Evolutionary conservation across 2,888 invertebrate genomes (phyloP).

Genomic region (Cotesia congregata): DNA sequence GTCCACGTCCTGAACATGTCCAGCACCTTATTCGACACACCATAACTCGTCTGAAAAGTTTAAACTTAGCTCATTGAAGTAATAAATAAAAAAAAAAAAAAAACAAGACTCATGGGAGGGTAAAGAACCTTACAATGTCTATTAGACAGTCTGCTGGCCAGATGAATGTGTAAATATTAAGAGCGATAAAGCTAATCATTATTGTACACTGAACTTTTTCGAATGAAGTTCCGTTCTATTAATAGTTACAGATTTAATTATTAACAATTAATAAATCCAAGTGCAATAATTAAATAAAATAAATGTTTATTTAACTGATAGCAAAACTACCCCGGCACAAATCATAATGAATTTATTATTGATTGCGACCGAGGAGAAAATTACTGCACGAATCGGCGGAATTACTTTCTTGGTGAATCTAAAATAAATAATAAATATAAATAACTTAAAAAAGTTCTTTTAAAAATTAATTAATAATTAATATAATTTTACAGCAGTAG

Average conservation of each 20-base stretch:
- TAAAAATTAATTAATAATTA: no score
- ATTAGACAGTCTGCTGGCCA: constrained; percentile 48
- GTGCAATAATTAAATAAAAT: neutral
- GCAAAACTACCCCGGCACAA: constrained; percentile 38
- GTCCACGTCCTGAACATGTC: neutral
- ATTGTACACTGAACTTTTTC: constrained; percentile 43
- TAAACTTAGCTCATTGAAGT: neutral
- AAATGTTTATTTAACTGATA: constrained; percentile 37
- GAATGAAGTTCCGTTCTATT: constrained; percentile 40
- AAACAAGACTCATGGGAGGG: neutral
- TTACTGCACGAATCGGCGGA: constrained; percentile 36
- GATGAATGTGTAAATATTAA: constrained; percentile 42
- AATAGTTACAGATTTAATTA: neutral
- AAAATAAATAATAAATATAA: neutral
- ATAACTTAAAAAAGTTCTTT: neutral
- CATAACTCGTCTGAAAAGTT: neutral
- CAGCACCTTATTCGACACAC: neutral
- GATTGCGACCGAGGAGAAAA: constrained; percentile 31
- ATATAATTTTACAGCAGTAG: constrained; percentile 35
- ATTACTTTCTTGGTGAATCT: constrained; percentile 33
- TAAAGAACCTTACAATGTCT: neutral
- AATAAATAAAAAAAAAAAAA: neutral
- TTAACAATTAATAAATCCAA: neutral
- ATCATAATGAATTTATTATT: constrained; percentile 35
- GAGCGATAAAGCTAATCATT: constrained; percentile 32